A percentile compares a stretch with the other conserved stretches of the same genome.
Evolutionary conservation across 2,113 vertebrate genomes (phyloP).

Genomic region (Notarius lentiginosus): DNA sequence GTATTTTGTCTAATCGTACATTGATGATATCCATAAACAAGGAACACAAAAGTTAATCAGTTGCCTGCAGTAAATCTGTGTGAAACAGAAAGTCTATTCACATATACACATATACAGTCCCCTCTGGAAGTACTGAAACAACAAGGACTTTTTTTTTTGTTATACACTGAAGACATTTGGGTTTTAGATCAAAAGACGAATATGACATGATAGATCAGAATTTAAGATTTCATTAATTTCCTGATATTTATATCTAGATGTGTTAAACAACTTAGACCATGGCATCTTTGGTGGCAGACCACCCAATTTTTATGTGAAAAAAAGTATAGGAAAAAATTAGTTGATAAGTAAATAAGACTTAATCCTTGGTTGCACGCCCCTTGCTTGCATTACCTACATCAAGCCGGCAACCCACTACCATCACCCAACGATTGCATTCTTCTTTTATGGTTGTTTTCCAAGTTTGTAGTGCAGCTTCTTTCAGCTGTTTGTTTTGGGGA

Average conservation of each 20-base stretch:
- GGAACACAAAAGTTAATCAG: constrained; percentile 43
- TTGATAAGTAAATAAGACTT: background rate
- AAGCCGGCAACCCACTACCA: background rate
- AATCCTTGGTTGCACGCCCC: background rate
- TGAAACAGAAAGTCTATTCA: background rate
- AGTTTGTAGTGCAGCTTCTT: no score
- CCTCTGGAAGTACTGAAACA: background rate
- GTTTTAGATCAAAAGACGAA: background rate
- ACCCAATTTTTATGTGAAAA: background rate
- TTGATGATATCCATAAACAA: constrained; percentile 46
- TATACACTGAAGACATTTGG: background rate
- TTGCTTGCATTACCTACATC: background rate
- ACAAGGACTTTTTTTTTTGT: background rate
- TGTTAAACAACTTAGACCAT: background rate
- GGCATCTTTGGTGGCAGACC: background rate
- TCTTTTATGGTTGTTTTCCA: no score
- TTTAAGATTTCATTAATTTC: no score
- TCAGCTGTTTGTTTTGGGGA: no score
- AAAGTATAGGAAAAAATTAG: background rate
- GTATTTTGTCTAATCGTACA: constrained; percentile 52
- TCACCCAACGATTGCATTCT: no score
- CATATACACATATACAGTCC: background rate
- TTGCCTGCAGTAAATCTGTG: constrained; percentile 32
- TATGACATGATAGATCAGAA: background rate
- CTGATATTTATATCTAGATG: background rate